Percentiles rank a stretch among this genome's conserved stretches.
phyloP scores from a whole-genome alignment of 2,797 vertebrate species.

The Gephyroberyx darwinii region DNA sequence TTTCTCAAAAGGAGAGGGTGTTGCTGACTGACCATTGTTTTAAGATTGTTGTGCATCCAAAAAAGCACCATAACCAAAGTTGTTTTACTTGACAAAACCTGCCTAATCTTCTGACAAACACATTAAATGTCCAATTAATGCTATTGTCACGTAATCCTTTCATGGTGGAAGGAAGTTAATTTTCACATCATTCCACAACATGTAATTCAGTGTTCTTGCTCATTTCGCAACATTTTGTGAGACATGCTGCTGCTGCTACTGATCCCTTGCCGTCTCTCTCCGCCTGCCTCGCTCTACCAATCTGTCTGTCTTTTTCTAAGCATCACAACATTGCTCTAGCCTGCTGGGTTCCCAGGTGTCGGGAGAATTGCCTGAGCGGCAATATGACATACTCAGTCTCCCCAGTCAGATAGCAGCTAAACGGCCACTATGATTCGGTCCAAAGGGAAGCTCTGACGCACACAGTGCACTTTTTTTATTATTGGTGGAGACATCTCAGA shows the following conservation, averaged over 20 bases:
- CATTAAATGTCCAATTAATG: too few relatives aligned
- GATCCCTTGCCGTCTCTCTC: constrained; percentile 1
- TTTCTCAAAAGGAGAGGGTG: too few relatives aligned
- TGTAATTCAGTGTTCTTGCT: not conserved
- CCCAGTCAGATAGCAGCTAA: constrained; percentile 24
- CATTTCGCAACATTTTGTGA: constrained; percentile 12
- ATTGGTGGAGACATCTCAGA: not conserved
- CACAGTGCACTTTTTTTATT: not conserved
- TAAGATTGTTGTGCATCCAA: too few relatives aligned
- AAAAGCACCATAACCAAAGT: too few relatives aligned
- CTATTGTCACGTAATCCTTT: not conserved
- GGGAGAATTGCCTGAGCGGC: constrained; percentile 28
- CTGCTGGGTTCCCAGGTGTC: constrained; percentile 14
- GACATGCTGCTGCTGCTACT: constrained; percentile 1
- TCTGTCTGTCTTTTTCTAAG: constrained; percentile 9
- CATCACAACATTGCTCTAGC: not conserved
- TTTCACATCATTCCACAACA: too few relatives aligned
- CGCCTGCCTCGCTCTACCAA: constrained; percentile 10
- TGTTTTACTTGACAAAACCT: too few relatives aligned
- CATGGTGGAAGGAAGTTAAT: not conserved
- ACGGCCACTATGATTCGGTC: constrained; percentile 23
- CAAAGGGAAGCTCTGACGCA: constrained; percentile 2
- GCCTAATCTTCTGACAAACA: too few relatives aligned
- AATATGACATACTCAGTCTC: constrained; percentile 29
- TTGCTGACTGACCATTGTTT: too few relatives aligned